Evolutionary conservation across 2,797 vertebrate species (phyloP), one percentile per base, ranked within the genome.

Genomic region (Aplochiton taeniatus): DNA sequence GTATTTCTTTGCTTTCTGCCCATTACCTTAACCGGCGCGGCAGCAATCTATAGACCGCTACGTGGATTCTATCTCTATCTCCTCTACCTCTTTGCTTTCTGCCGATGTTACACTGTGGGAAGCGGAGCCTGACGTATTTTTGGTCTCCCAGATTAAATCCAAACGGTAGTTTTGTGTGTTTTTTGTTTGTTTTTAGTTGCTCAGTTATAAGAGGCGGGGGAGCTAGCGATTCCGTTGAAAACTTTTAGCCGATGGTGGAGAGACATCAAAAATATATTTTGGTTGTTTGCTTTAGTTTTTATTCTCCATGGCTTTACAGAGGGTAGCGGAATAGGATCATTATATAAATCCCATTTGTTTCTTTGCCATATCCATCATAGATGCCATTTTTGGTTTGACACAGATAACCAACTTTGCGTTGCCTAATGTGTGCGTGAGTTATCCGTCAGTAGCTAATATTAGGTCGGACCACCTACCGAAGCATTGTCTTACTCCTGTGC

Each of bases 321-420:
- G 78, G 65, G 75, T 84, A 89, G 89, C 88, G 77, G 86, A 87
- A 89, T 83, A 82, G 83, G 81, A 86, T 84, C 73, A 79, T 88
- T 90, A 87, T 86, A 71, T 87, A 84, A 84, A 85, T 80, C 84
- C 79, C 83, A 81, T 86, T 87, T 83, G 84, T 82, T 85, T 76
- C 82, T 71, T 81, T 79, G 79, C 60, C 70, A 60, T 70, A 85
- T 87, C 68, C 69, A 75, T 81, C 70, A 73, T 74, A 69, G 71
- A 83, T 72, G 75, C 78, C 78, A 69, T 81, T 89, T 83, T 75
- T 77, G 79, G 62, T 85, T 79, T 84, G 81, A 80, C 79, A 85
- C 82, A 83, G 69, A 84, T 84, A 84, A 80, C 68, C 71, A 76
- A 78, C 58, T 86, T 76, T 79, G 61, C 62, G 69, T 76, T 77